phyloP scores from a whole-genome alignment of 2,797 vertebrate species.

The Antennarius maculatus region DNA sequence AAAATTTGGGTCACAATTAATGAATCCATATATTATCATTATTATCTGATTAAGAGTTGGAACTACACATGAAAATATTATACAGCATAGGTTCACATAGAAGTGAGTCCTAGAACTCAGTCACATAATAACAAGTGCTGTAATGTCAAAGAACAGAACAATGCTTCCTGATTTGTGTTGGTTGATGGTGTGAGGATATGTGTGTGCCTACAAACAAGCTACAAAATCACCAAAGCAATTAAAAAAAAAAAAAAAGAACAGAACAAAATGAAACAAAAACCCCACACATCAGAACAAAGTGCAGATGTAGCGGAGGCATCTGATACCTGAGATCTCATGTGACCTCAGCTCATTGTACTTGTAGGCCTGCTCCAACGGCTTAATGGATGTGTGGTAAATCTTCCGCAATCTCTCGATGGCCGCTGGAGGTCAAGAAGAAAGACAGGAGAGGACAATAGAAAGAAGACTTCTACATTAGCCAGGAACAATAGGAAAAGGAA shows the following conservation, averaged over 20 bases:
- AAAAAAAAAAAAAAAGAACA: too few species aligned
- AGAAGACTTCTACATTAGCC: too few species aligned
- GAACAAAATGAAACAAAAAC: conserved; percentile 36
- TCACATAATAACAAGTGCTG: neutral
- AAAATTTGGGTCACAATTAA: neutral
- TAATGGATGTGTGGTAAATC: conserved; percentile 95
- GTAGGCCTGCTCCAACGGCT: conserved; percentile 97
- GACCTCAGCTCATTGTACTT: conserved; percentile 98
- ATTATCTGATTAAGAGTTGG: neutral
- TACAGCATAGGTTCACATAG: neutral
- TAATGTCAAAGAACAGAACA: neutral
- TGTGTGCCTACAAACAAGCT: conserved; percentile 35
- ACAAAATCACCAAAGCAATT: conserved; percentile 47
- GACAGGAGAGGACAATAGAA: neutral
- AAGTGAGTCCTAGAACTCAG: conserved; percentile 1
- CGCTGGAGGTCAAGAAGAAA: conserved; percentile 69
- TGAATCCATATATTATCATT: neutral
- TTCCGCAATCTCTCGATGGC: conserved; percentile 90
- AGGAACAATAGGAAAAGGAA: too few species aligned
- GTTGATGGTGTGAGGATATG: conserved; percentile 17
- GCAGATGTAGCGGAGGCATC: neutral
- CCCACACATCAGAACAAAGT: conserved; percentile 42
- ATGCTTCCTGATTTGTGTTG: neutral
- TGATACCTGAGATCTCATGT: conserved; percentile 96
- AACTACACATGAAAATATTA: neutral